Conservation (phyloP, 2,113 vertebrate species). For the Dunckerocampus dactyliophorus region DNA sequence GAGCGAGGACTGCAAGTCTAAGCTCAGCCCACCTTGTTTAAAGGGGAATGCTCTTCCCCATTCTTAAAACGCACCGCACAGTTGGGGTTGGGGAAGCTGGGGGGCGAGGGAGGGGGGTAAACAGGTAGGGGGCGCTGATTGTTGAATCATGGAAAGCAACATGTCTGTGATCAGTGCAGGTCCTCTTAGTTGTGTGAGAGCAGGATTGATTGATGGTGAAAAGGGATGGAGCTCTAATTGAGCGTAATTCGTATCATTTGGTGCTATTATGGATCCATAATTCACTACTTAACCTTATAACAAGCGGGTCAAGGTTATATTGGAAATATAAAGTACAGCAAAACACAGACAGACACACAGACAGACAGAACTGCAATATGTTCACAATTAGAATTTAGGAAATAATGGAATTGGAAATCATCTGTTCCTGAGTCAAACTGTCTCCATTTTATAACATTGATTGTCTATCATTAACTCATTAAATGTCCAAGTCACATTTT, state of each 20-base stretch:
- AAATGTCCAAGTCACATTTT: too few species aligned
- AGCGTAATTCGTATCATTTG: neutral
- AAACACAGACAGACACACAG: neutral
- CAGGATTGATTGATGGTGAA: too few species aligned
- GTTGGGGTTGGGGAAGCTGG: constrained; percentile 19
- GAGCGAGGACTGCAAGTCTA: constrained; percentile 83
- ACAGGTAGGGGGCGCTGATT: constrained; percentile 49
- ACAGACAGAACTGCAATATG: neutral
- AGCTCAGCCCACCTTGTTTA: constrained; percentile 89
- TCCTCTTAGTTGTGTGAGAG: neutral
- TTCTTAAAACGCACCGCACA: constrained; percentile 62
- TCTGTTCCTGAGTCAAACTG: too few species aligned
- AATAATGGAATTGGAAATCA: too few species aligned
- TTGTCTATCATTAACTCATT: too few species aligned
- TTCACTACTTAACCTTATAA: neutral
- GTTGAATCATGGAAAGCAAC: too few species aligned
- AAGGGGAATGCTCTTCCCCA: constrained; percentile 69
- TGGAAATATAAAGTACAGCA: neutral
- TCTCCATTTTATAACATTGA: too few species aligned
- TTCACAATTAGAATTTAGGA: neutral
- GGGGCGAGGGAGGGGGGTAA: constrained; percentile 10
- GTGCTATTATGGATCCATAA: neutral
- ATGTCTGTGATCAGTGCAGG: too few species aligned
- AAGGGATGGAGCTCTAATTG: neutral
- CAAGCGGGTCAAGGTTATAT: neutral